Evolutionary conservation across 1,140 invertebrate species (phyloP), one percentile per base, ranked within the genome.

Genomic region (Penaeus japonicus): DNA sequence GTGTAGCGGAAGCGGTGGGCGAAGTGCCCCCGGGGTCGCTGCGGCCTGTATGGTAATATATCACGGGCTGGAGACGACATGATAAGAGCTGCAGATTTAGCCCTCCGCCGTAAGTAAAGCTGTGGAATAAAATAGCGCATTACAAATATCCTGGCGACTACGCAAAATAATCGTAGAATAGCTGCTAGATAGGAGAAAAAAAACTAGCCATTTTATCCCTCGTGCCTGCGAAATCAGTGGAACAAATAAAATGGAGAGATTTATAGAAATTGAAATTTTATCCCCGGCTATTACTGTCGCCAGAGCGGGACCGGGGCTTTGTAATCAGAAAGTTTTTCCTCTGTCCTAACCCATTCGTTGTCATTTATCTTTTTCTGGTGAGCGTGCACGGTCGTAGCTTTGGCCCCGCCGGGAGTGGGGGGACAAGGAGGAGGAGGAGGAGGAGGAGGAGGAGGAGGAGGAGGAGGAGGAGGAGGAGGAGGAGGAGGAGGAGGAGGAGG

Each of bases 211-310:
- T 87, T 83, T 87, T 75, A 75, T 77, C 86, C 86, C 5, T 47
- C 27, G 79, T 87, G 86, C 79, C 86, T 82, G 86, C 86, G 65
- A 87, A 87, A 87, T 87, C 86, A 87, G 86, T 87, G 86, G 86
- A 82, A 87, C 86, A 87, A 87, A 87, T 87, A 87, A 87, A 87
- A 81, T 77, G 86, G 79, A 82, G 86, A 87, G 86, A 87, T 87
- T 87, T 87, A 87, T 87, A 87, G 86, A 87, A 87, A 87, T 87
- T 87, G 86, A 87, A 87, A 87, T 87, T 87, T 87, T 87, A 87
- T 87, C 86, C 86, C 79, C 53, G 53, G 62, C 86, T 59, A 87
- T 87, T 87, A 87, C 27, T 83, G 86, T 87, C 86, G 80, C 39
- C 53, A 82, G 77, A 73, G 79, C 79, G 86, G 79, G 57, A 30